phyloP scores from a whole-genome alignment of 2,113 vertebrate genomes.

The Alaudala cheleensis region DNA sequence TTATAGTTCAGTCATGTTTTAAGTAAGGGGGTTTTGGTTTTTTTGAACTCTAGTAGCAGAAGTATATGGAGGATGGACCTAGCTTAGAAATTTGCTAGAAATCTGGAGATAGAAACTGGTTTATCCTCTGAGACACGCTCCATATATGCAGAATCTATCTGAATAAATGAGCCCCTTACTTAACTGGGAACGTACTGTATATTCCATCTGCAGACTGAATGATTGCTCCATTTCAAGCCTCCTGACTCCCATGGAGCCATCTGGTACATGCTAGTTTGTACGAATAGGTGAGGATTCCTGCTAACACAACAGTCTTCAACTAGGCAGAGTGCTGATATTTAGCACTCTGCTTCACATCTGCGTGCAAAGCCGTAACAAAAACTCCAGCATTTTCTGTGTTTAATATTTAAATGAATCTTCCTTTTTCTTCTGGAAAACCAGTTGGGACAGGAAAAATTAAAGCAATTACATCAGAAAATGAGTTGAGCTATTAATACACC shows the following conservation, averaged over 20 bases:
- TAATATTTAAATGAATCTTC: constrained; percentile 59
- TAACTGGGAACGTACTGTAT: constrained; percentile 68
- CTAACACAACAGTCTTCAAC: constrained; percentile 67
- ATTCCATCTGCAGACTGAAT: constrained; percentile 76
- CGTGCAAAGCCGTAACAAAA: constrained; percentile 50
- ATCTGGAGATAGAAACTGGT: constrained; percentile 48
- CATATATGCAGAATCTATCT: constrained; percentile 67
- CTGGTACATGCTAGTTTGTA: constrained; percentile 62
- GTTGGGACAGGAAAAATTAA: constrained; percentile 44
- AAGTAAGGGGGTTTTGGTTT: neutral
- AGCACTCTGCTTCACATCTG: constrained; percentile 67
- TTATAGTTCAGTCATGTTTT: neutral
- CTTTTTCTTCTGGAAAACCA: constrained; percentile 51
- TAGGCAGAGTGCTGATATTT: constrained; percentile 63
- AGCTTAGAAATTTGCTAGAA: constrained; percentile 53
- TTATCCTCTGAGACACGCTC: constrained; percentile 61
- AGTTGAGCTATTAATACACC: constrained; percentile 38
- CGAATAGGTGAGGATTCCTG: constrained; percentile 71
- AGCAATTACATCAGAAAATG: constrained; percentile 45
- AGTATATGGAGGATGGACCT: neutral
- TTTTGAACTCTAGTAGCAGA: neutral
- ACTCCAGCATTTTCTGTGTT: neutral
- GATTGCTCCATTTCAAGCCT: constrained; percentile 77
- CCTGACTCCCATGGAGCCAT: constrained; percentile 75
- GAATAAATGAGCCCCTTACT: constrained; percentile 77